phyloP scores from a whole-genome alignment of 2,797 vertebrate genomes.

The Tapirus indicus region DNA sequence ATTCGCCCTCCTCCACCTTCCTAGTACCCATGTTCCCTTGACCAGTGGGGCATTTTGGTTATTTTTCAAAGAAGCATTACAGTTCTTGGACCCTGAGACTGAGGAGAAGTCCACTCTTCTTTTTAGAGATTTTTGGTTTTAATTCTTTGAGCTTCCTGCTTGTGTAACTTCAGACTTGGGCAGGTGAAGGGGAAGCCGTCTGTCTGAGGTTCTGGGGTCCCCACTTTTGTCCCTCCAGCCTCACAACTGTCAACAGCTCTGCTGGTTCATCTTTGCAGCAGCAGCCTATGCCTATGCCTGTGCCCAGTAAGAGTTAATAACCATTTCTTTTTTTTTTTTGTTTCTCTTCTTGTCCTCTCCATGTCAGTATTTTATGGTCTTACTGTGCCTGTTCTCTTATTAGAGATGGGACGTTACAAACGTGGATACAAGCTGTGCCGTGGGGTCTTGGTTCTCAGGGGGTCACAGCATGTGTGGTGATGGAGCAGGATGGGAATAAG shows the following conservation, averaged over 20 bases:
- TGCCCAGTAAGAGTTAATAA: not conserved
- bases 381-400: not conserved
- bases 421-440: accelerated
- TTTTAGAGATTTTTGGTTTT: not conserved
- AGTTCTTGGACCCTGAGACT: not conserved
- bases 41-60: not conserved
- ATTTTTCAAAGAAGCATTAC: not conserved
- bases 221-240: too few relatives aligned
- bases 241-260: accelerated
- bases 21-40: not conserved
- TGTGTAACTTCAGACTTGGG: not conserved
- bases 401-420: too few relatives aligned
- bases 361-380: not conserved
- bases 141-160: not conserved
- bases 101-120: not conserved
- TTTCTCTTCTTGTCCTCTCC: too few relatives aligned
- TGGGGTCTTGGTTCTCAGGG: not conserved
- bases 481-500: not conserved
- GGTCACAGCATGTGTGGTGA: not conserved
- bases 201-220: too few relatives aligned
- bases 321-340: not conserved
- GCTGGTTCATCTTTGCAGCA: not conserved
- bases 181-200: not conserved
- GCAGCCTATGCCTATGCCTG: not conserved
- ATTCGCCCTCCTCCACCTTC: not conserved